Conservation (phyloP, 2,797 vertebrate species). For the Arrhamphus sclerolepis region DNA sequence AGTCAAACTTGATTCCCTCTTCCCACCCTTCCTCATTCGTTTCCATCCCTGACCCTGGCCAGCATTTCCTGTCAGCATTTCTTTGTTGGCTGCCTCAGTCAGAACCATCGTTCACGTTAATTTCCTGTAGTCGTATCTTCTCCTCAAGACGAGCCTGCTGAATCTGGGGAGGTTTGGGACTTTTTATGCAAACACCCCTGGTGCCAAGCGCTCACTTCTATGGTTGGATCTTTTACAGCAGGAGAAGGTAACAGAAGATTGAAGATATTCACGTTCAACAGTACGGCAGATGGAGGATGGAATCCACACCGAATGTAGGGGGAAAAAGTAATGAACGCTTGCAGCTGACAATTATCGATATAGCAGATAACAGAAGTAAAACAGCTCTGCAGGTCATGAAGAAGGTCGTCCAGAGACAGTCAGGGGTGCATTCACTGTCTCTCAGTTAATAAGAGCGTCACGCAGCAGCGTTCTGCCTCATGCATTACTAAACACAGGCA, state of each 20-base stretch:
- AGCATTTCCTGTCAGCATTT: background rate
- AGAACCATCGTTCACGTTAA: conserved; percentile 12
- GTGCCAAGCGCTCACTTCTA: conserved; percentile 13
- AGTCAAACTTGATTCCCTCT: conserved; percentile 33
- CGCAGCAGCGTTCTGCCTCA: conserved; percentile 1
- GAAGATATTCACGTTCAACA: conserved; percentile 13
- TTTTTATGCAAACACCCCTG: conserved; percentile 7
- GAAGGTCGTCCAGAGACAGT: conserved; percentile 43
- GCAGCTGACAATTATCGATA: conserved; percentile 45
- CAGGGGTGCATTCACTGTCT: conserved; percentile 35
- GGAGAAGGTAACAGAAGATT: conserved; percentile 14
- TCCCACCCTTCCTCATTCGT: conserved; percentile 16
- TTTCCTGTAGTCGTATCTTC: conserved; percentile 19
- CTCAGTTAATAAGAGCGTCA: conserved; percentile 36
- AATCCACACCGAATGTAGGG: conserved; percentile 14
- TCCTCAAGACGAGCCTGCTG: conserved; percentile 22
- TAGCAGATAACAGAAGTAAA: conserved; percentile 39
- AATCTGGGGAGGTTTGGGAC: too few relatives aligned
- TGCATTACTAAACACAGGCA: conserved; percentile 6
- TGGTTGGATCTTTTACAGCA: conserved; percentile 5
- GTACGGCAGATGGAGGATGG: conserved; percentile 10
- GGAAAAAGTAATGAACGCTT: conserved; percentile 35
- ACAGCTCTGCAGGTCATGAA: conserved; percentile 36
- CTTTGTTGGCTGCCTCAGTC: conserved; percentile 35
- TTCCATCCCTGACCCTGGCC: conserved; percentile 6